Conservation (phyloP, 2,888 invertebrate species). For the Brachypalpus laphriformis region DNA sequence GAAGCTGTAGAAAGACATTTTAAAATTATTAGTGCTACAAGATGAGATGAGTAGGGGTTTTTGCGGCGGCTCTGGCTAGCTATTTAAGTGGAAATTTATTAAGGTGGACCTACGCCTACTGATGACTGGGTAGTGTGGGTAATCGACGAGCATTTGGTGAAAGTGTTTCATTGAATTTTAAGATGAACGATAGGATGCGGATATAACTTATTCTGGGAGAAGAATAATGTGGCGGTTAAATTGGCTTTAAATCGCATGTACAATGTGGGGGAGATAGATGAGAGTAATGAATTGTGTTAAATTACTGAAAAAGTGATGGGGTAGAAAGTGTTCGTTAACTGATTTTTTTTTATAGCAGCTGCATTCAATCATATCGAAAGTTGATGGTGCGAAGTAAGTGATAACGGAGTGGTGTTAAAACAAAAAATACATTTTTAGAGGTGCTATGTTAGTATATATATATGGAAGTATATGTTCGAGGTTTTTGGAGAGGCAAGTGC, state of each 20-base stretch:
- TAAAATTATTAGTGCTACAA: conserved; percentile 65
- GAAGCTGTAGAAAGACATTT: conserved; percentile 41
- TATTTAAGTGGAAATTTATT: conserved; percentile 61
- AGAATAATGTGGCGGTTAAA: conserved; percentile 14
- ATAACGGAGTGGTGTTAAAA: not conserved
- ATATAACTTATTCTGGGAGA: conserved; percentile 15
- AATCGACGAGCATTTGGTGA: conserved; percentile 31
- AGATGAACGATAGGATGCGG: conserved; percentile 34
- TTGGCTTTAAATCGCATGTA: conserved; percentile 8
- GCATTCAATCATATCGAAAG: not conserved
- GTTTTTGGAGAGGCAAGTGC: too few species aligned
- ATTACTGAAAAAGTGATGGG: not conserved
- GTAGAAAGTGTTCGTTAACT: not conserved
- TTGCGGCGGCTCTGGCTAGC: conserved; percentile 7
- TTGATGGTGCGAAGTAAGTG: not conserved
- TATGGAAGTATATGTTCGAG: too few species aligned
- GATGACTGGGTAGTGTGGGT: not conserved
- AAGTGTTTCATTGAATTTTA: conserved; percentile 63
- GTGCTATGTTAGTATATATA: too few species aligned
- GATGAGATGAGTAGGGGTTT: conserved; percentile 30
- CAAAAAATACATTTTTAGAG: too few species aligned
- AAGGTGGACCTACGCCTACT: conserved; percentile 14
- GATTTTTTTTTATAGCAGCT: not conserved
- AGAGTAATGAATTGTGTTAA: not conserved
- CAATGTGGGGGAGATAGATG: not conserved